A percentile compares a stretch with the other conserved stretches of the same genome.
Conservation (phyloP, 2,113 vertebrate species). For the Ictidomys tridecemlineatus region DNA sequence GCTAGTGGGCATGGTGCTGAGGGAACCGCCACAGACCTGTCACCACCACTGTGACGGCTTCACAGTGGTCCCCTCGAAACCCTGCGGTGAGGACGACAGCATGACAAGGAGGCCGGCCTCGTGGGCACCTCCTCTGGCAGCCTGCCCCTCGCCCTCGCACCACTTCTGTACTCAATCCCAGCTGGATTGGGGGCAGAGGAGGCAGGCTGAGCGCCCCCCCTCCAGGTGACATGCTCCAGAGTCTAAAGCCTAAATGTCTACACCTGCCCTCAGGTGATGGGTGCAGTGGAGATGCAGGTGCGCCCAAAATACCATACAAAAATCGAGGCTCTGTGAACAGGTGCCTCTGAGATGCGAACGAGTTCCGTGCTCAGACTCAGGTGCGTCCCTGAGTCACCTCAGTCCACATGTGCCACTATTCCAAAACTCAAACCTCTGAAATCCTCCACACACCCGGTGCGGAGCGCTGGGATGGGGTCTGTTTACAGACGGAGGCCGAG, state of each 20-base stretch:
- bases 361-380: neutral
- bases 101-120: neutral
- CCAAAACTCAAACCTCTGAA: neutral
- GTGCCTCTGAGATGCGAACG: neutral
- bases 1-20: neutral
- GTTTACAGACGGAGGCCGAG: too few species aligned
- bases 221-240: neutral
- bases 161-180: neutral
- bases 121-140: neutral
- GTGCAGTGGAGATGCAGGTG: neutral
- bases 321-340: too few species aligned
- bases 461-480: too few species aligned
- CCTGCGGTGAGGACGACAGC: too few species aligned
- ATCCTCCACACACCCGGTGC: neutral
- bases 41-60: accelerated
- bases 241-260: neutral
- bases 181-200: neutral
- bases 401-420: too few species aligned
- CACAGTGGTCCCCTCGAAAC: too few species aligned
- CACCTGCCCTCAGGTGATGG: neutral
- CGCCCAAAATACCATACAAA: neutral
- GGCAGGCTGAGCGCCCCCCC: neutral
- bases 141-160: neutral
- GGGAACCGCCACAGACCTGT: neutral
- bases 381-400: neutral